These are phyloP conservation scores for Drosophila oshimai DNA, from an alignment of 1,140 invertebrate species.

Conservation along the genomic window DNA sequence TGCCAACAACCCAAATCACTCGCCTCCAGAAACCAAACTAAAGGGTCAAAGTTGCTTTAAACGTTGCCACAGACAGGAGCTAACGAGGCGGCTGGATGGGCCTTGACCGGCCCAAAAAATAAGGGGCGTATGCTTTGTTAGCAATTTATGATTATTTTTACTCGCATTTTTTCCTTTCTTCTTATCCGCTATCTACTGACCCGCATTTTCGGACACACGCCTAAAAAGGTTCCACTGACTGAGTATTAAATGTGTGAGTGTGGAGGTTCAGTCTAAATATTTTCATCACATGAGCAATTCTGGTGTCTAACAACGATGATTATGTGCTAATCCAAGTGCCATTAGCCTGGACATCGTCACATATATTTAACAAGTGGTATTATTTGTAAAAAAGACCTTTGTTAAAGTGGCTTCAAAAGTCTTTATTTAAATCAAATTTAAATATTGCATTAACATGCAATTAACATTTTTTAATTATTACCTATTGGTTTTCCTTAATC, in stretches of 20 bases:
- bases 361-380: not conserved
- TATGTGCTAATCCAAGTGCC: conserved; percentile 59
- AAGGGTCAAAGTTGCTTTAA: conserved; percentile 72
- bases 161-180: conserved; percentile 28
- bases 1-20: conserved; percentile 58
- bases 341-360: not conserved
- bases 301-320: conserved; percentile 36
- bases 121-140: conserved; percentile 56
- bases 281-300: conserved; percentile 43
- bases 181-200: conserved; percentile 43
- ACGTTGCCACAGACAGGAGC: conserved; percentile 29
- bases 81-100: conserved; percentile 14
- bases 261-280: conserved; percentile 9
- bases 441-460: too few species aligned
- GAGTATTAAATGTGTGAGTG: not conserved
- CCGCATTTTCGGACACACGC: conserved; percentile 36
- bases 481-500: too few species aligned
- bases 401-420: too few species aligned
- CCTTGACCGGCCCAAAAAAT: not conserved
- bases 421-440: too few species aligned
- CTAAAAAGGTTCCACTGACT: conserved; percentile 16
- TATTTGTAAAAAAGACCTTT: not conserved
- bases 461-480: too few species aligned
- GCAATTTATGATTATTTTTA: conserved; percentile 76
- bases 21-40: conserved; percentile 26